Percentiles rank a stretch among this genome's conserved stretches.
Evolutionary conservation across 1,140 invertebrate species (phyloP).

Genomic region (Araneus ventricosus): DNA sequence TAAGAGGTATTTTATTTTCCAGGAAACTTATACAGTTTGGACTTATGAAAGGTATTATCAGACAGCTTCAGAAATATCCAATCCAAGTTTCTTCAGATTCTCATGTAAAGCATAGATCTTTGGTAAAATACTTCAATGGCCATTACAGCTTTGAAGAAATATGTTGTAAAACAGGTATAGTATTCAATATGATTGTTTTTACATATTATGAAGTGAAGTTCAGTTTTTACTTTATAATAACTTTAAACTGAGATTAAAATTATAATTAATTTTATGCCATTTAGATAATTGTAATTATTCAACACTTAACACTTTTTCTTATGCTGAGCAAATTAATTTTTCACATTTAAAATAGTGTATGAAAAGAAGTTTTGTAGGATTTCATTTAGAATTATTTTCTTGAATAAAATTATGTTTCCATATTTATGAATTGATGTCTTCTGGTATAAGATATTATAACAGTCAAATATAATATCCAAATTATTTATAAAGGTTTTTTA

Average conservation of each 20-base stretch:
- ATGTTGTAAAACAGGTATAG: conserved; percentile 87
- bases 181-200: too few relatives aligned
- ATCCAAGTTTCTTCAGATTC: conserved; percentile 66
- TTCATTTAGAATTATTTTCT: neutral
- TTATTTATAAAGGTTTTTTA: too few relatives aligned
- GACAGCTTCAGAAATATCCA: conserved; percentile 88
- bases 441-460: neutral
- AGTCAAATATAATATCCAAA: neutral
- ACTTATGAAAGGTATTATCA: conserved; percentile 88
- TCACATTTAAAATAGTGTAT: too few relatives aligned
- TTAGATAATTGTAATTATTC: too few relatives aligned
- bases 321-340: too few relatives aligned
- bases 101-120: conserved; percentile 76
- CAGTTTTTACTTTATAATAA: too few relatives aligned
- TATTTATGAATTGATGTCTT: neutral
- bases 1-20: neutral
- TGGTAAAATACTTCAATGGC: conserved; percentile 87
- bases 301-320: too few relatives aligned
- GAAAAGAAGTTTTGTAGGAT: too few relatives aligned
- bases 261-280: too few relatives aligned
- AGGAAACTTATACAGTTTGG: conserved; percentile 95
- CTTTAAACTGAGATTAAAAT: too few relatives aligned
- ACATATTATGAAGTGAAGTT: too few relatives aligned
- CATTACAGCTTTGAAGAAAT: conserved; percentile 92
- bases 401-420: conserved; percentile 43